phyloP scores from a whole-genome alignment of 2,888 invertebrate genomes.

The Drosophila subquinaria region DNA sequence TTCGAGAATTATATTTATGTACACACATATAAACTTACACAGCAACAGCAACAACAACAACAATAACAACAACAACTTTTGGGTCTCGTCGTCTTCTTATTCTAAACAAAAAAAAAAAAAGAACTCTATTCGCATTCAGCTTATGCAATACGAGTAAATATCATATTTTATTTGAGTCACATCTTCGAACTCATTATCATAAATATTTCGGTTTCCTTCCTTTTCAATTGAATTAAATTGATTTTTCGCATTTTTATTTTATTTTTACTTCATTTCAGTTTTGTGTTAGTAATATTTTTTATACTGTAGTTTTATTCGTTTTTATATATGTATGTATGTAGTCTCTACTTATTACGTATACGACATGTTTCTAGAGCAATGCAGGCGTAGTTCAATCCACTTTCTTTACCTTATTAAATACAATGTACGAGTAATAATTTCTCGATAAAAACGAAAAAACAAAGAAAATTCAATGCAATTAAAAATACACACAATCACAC shows the following conservation, averaged over 20 bases:
- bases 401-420: conserved; percentile 56
- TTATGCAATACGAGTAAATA: conserved; percentile 6
- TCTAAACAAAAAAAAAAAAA: conserved; percentile 2
- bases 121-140: background rate
- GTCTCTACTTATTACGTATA: conserved; percentile 50
- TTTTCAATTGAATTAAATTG: conserved; percentile 21
- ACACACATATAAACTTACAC: conserved; percentile 14
- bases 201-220: conserved; percentile 13
- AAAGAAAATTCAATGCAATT: conserved; percentile 21
- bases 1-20: conserved; percentile 49
- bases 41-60: conserved; percentile 31
- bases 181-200: conserved; percentile 25
- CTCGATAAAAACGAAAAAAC: conserved; percentile 26
- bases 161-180: conserved; percentile 21
- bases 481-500: conserved; percentile 6
- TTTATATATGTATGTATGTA: conserved; percentile 9
- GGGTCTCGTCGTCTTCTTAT: conserved; percentile 1
- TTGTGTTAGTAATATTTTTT: conserved; percentile 10
- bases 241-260: conserved; percentile 1
- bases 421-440: conserved; percentile 42
- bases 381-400: conserved; percentile 83
- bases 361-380: conserved; percentile 67
- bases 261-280: background rate
- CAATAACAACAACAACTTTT: conserved; percentile 12
- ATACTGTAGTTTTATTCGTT: background rate